Conservation (phyloP, 2,888 invertebrate genomes). For the Labia minor region DNA sequence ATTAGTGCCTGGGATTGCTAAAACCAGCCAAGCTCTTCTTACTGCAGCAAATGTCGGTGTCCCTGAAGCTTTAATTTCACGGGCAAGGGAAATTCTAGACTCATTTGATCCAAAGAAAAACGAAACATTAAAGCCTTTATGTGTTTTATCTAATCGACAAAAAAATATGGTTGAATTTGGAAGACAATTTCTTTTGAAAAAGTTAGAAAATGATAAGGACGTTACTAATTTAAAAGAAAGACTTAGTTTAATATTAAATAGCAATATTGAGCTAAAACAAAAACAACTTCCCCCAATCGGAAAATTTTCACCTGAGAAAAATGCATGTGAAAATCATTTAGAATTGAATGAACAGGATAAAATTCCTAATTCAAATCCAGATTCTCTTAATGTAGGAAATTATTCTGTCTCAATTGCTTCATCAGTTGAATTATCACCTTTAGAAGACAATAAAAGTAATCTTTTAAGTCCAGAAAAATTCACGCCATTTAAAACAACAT, state of each 20-base stretch:
- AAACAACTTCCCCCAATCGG: background rate
- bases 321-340: no score
- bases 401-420: no score
- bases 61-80: background rate
- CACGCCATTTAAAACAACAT: no score
- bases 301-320: background rate
- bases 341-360: no score
- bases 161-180: background rate
- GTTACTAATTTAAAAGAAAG: background rate
- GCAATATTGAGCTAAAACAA: background rate
- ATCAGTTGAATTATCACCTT: no score
- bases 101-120: background rate
- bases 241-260: background rate
- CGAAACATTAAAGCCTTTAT: background rate
- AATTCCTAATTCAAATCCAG: no score
- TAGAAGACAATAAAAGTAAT: no score
- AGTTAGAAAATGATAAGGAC: background rate
- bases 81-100: background rate
- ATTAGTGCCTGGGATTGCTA: background rate
- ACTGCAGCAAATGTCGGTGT: background rate
- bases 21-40: background rate
- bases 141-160: background rate
- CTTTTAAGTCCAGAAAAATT: no score
- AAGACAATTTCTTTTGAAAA: background rate
- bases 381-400: no score